Percentiles rank a stretch among this genome's conserved stretches.
Evolutionary conservation across 2,797 vertebrate species (phyloP).

Genomic region (Esox masquinongy): DNA sequence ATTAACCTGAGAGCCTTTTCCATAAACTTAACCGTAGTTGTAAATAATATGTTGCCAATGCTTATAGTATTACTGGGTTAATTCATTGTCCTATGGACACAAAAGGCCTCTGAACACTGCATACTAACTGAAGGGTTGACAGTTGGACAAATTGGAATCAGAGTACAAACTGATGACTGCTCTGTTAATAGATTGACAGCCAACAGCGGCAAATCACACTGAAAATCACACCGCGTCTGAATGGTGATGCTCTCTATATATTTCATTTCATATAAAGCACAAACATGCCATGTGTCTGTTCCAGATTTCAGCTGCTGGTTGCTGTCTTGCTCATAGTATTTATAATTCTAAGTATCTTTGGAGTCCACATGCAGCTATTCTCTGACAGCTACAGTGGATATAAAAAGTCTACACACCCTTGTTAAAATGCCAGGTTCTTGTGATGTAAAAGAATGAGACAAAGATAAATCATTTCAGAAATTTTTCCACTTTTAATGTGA

Average conservation of each 20-base stretch:
- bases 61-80: conserved; percentile 39
- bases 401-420: too few relatives aligned
- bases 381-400: too few relatives aligned
- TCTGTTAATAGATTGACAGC: conserved; percentile 25
- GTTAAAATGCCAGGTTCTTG: too few relatives aligned
- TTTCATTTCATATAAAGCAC: conserved; percentile 23
- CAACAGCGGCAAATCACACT: conserved; percentile 1
- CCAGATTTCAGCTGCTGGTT: background rate
- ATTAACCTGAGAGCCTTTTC: conserved; percentile 40
- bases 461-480: too few relatives aligned
- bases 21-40: conserved; percentile 32
- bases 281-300: background rate
- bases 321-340: background rate
- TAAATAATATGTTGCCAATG: conserved; percentile 44
- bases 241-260: conserved; percentile 17
- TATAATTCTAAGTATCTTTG: background rate
- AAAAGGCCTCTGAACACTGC: conserved; percentile 6
- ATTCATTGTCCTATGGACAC: conserved; percentile 33
- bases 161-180: conserved; percentile 18
- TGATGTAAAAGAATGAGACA: too few relatives aligned
- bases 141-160: conserved; percentile 24
- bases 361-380: background rate
- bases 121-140: conserved; percentile 21
- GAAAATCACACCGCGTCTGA: conserved; percentile 24
- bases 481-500: too few relatives aligned